phyloP scores from a whole-genome alignment of 2,113 vertebrate genomes.

The Pollachius pollachius region DNA sequence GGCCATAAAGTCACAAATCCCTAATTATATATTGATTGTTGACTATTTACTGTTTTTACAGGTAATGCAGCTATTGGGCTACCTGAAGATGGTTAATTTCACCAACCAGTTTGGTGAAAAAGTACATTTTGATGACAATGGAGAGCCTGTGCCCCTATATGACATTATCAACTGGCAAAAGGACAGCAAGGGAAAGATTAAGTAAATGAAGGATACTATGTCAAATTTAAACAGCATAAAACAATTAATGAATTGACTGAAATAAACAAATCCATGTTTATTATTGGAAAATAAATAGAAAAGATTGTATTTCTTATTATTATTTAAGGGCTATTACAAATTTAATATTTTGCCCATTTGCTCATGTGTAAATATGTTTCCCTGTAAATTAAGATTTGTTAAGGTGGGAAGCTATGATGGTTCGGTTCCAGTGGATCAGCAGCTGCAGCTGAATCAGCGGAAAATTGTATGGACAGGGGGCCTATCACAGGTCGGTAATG shows the following conservation, averaged over 20 bases:
- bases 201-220: slow-evolving; percentile 22
- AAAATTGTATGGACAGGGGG: slow-evolving; percentile 66
- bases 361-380: not conserved
- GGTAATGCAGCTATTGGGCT: slow-evolving; percentile 61
- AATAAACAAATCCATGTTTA: no score
- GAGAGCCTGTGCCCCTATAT: slow-evolving; percentile 75
- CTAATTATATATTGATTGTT: not conserved
- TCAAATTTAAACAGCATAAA: not conserved
- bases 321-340: not conserved
- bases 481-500: slow-evolving; percentile 48
- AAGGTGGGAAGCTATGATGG: slow-evolving; percentile 75
- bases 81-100: slow-evolving; percentile 71
- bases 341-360: not conserved
- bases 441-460: slow-evolving; percentile 58
- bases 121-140: slow-evolving; percentile 72
- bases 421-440: slow-evolving; percentile 52
- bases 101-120: slow-evolving; percentile 70
- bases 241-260: not conserved
- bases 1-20: not conserved
- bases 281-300: no score
- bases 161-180: slow-evolving; percentile 79
- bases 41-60: not conserved
- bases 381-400: slow-evolving; percentile 31
- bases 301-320: no score
- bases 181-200: slow-evolving; percentile 49